Base-by-base conservation (phyloP, 2,888 invertebrate species). In the Caenorhabditis becei region DNA sequence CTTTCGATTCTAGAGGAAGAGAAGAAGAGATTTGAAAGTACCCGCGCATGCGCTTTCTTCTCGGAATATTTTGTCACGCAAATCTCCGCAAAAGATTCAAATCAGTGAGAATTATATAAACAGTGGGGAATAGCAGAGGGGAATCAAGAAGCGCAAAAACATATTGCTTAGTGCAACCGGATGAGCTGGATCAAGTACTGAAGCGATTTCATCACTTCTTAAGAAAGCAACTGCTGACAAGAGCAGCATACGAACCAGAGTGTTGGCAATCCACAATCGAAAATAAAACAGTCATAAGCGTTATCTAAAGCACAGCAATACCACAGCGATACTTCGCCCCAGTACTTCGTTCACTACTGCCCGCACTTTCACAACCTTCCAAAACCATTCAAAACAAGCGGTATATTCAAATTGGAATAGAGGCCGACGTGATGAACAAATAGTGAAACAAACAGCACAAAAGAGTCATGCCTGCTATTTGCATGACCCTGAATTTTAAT, bases 401-500 rank as follows among this genome's bases (percentile, higher is more conserved):
- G 54, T 35, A 32, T 37, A 65, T 72, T 72, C 51, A 75, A 66
- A 66, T 66, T 41, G 59, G 51, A 66, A 74, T 35, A 47, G 47
- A 35, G 58, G 65, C 58, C 65, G 18, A 58, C 44, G 62, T 44
- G 56, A 72, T 59, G 66, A 65, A 75, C 75, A 75, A 75, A 75
- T 59, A 75, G 49, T 63, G 54, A 49, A 63, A 72, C 58, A 66
- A 58, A 66, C 23, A 65, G 49, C 65, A 74, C 58, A 66, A 59
- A 66, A 59, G 65, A 75, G 53, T 53, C 59, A 63, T 56, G 56
- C 47, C 51, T 41, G 56, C 37, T 74, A 59, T 75, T 75, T 75
- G 75, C 75, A 66, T 75, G 75, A 75, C 66, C 75, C 66, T 75
- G 75, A 75, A 75, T 75, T 74, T 72, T 63, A 63, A 72, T 72